Evolutionary conservation across 2,888 invertebrate species (phyloP), one percentile per base, ranked within the genome.

Genomic region (Antheraea yamamai): DNA sequence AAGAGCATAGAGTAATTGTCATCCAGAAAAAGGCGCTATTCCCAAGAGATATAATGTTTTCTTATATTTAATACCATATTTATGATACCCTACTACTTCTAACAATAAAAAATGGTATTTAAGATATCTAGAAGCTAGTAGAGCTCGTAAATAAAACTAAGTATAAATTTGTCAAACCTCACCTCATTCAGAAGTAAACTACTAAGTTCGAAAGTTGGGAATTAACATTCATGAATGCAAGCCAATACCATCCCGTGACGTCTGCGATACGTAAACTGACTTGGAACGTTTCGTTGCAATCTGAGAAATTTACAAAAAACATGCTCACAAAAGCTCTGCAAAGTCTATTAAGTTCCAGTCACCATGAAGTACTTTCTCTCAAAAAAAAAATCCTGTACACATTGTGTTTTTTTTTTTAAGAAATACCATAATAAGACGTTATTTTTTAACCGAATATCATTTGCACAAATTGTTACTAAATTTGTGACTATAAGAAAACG

Each of bases 211-310:
- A 39, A 70, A 70, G 70, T 70, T 39, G 39, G n/a, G 39, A 39
- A 39, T 70, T 70, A 70, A 70, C 70, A 70, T 70, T 70, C 77
- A 77, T 77, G 75, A 76, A 77, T 73, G 71, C 71, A 55, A 70
- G 39, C 70, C 70, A 70, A 70, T 70, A 70, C 70, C 70, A n/a
- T 39, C 64, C 30, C 77, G 77, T 75, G 75, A 74, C 66, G 75
- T 64, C 30, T 74, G 61, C 64, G 14, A 74, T 72, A 68, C 73
- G 74, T 73, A 30, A 20, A 66, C 70, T 72, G 77, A 76, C 68
- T 76, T 76, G 74, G 58, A 75, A 70, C 77, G 39, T 70, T 70
- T 70, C 39, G 10, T 70, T 20, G 70, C n/a, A 70, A 2, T 70
- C 1, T 64, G 64, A 64, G 12, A 2, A 64, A 16, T 66, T 26